Conservation (phyloP, 2,113 vertebrate species). For the Laticauda laticaudata region DNA sequence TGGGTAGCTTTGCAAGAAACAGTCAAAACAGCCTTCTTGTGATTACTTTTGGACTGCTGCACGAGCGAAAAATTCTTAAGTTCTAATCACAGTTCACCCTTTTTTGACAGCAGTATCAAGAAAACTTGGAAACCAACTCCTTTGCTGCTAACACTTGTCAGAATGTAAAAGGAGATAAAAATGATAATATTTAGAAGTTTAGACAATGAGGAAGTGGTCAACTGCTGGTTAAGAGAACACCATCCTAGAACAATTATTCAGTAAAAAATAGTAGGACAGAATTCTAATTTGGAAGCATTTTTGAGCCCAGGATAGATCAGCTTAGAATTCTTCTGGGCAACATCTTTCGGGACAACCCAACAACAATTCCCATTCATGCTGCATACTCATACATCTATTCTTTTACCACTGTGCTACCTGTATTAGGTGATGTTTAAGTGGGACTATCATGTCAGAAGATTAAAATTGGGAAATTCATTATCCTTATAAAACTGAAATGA, state of each 20-base stretch:
- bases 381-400: not conserved
- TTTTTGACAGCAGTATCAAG: not conserved
- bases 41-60: not conserved
- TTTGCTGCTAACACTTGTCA: not conserved
- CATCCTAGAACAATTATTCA: not conserved
- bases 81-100: not conserved
- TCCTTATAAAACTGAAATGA: not conserved
- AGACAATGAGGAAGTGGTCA: not conserved
- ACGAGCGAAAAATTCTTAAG: not conserved
- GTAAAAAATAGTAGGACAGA: not conserved
- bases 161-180: not conserved
- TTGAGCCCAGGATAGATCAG: not conserved
- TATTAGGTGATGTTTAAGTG: not conserved
- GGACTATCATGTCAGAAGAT: not conserved
- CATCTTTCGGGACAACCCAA: too few species aligned
- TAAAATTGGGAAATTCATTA: not conserved
- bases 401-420: not conserved
- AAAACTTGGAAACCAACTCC: not conserved
- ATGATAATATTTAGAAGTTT: not conserved
- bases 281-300: not conserved
- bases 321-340: not conserved
- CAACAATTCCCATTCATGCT: not conserved
- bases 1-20: not conserved
- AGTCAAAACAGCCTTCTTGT: not conserved
- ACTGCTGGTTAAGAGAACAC: not conserved